phyloP scores from a whole-genome alignment of 2,888 invertebrate species.

The Thysanoteuthis rhombus region DNA sequence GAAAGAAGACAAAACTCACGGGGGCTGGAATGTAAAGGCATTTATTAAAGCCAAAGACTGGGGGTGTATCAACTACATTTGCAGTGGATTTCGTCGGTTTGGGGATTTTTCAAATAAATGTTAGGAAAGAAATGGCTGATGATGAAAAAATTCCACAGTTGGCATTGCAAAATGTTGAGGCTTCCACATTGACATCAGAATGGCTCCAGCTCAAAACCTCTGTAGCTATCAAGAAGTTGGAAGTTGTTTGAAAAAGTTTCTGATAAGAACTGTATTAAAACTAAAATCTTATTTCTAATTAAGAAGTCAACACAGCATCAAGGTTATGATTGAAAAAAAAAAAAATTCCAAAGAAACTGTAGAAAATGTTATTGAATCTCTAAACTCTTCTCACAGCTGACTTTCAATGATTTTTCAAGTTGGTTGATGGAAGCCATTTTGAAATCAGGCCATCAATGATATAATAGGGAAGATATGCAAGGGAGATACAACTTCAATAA shows the following conservation, averaged over 20 bases:
- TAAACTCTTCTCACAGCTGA: no score
- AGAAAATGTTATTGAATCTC: no score
- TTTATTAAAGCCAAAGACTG: background rate
- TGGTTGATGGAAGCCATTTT: no score
- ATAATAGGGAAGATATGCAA: no score
- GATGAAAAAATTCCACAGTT: background rate
- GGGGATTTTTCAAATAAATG: background rate
- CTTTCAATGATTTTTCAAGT: no score
- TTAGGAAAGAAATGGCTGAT: background rate
- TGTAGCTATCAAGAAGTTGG: background rate
- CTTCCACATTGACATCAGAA: background rate
- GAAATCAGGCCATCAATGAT: no score
- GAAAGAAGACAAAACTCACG: background rate
- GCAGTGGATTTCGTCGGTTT: background rate
- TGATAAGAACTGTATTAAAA: no score
- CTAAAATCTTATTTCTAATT: no score
- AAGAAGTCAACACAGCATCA: no score
- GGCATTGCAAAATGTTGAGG: background rate
- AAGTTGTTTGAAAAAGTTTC: background rate
- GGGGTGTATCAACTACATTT: background rate
- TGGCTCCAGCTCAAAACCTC: background rate
- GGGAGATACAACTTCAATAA: no score
- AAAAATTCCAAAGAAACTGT: no score
- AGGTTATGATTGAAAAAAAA: no score
- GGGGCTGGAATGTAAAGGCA: background rate